Evolutionary conservation across 2,113 vertebrate species (phyloP).

Genomic region (Scomber scombrus): DNA sequence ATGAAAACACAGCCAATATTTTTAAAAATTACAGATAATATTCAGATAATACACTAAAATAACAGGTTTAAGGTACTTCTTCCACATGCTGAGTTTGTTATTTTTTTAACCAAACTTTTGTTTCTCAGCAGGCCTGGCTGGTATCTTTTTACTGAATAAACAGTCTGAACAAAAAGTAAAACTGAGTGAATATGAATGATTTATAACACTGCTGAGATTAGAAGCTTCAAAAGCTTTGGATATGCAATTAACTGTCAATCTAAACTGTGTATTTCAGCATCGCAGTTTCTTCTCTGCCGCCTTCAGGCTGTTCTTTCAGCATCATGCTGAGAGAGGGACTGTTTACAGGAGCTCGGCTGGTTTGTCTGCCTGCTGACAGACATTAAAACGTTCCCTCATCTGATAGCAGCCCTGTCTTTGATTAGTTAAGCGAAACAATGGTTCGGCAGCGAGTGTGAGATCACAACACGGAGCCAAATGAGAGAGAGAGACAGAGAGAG

Average conservation of each 20-base stretch:
- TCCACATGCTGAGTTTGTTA: no score
- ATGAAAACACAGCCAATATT: not conserved
- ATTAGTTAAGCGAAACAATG: conserved; percentile 65
- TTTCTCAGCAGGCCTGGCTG: no score
- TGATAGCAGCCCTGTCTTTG: conserved; percentile 57
- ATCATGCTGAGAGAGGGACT: conserved; percentile 14
- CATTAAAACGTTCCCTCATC: conserved; percentile 54
- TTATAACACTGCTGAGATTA: not conserved
- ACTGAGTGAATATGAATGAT: not conserved
- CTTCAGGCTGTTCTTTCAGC: conserved; percentile 1
- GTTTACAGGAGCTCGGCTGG: not conserved
- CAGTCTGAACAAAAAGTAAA: no score
- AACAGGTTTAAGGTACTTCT: no score
- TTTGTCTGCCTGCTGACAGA: conserved; percentile 49
- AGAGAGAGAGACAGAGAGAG: conserved; percentile 32
- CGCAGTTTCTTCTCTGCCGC: conserved; percentile 16
- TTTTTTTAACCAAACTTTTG: no score
- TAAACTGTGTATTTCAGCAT: not conserved
- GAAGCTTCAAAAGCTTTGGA: not conserved
- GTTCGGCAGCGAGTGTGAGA: conserved; percentile 35
- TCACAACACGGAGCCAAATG: conserved; percentile 43
- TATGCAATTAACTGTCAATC: not conserved
- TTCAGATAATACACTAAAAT: no score
- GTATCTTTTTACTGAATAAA: no score
- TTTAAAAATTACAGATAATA: not conserved